Conservation (phyloP, 2,797 vertebrate species). For the Neopelma chrysocephalum region DNA sequence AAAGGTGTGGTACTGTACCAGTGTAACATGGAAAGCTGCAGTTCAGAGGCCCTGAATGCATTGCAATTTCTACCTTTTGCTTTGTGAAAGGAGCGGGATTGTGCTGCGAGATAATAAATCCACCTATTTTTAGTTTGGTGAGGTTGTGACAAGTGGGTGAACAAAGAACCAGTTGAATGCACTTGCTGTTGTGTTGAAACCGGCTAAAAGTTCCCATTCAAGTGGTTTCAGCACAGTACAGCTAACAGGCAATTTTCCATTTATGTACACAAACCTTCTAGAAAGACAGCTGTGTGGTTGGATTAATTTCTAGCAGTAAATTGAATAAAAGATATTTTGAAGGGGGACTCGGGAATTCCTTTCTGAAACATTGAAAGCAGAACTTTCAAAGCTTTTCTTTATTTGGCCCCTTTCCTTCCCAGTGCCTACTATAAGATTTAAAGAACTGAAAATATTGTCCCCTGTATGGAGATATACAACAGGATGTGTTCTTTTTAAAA, state of each 20-base stretch:
- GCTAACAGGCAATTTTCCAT: slow-evolving; percentile 65
- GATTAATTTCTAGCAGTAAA: slow-evolving; percentile 63
- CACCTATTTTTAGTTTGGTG: slow-evolving; percentile 64
- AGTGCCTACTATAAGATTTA: background rate
- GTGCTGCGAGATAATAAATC: slow-evolving; percentile 70
- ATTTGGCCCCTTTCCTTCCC: background rate
- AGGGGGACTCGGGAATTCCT: slow-evolving; percentile 44
- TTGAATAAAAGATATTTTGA: slow-evolving; percentile 59
- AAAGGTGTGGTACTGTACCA: slow-evolving; percentile 71
- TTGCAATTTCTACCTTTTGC: slow-evolving; percentile 66
- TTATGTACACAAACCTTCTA: slow-evolving; percentile 66
- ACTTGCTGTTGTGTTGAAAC: slow-evolving; percentile 63
- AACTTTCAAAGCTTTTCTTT: slow-evolving; percentile 34
- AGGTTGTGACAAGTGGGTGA: slow-evolving; percentile 56
- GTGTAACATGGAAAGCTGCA: slow-evolving; percentile 48
- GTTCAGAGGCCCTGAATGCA: slow-evolving; percentile 54
- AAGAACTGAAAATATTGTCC: slow-evolving; percentile 46
- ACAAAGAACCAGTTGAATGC: slow-evolving; percentile 68
- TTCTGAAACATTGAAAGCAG: slow-evolving; percentile 43
- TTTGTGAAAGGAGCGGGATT: slow-evolving; percentile 60
- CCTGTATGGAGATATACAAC: background rate
- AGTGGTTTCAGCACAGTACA: slow-evolving; percentile 48
- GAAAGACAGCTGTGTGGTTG: slow-evolving; percentile 62
- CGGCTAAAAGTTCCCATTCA: slow-evolving; percentile 61
- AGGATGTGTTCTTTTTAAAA: background rate